These are phyloP conservation scores for Muscina levida DNA, from an alignment of 2,888 invertebrate genomes.

Conservation along the genomic window DNA sequence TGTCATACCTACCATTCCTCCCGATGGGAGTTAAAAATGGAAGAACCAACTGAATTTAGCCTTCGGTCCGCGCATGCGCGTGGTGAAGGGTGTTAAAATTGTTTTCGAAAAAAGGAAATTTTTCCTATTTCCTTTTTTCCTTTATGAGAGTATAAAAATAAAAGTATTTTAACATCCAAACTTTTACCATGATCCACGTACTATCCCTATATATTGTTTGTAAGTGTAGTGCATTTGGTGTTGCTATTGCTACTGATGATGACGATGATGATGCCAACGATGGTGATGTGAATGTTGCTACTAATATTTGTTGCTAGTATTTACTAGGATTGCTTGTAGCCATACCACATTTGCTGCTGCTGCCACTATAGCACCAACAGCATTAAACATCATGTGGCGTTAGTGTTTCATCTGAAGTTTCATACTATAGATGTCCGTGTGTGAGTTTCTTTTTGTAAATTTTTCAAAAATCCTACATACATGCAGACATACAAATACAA, in stretches of 20 bases:
- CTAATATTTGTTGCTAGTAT: conserved; percentile 5
- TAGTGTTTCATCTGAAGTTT: conserved; percentile 10
- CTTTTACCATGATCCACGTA: not conserved
- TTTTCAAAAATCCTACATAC: not conserved
- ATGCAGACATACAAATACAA: not conserved
- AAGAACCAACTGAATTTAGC: no score
- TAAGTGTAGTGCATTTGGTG: conserved; percentile 8
- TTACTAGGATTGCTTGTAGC: conserved; percentile 1
- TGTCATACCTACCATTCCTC: no score
- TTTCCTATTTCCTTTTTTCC: no score
- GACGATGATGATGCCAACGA: not conserved
- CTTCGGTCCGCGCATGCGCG: no score
- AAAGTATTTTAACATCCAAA: no score
- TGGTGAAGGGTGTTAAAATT: no score
- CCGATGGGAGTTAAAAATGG: no score
- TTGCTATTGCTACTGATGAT: not conserved
- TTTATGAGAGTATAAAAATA: no score
- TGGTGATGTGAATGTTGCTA: not conserved
- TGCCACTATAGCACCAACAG: not conserved
- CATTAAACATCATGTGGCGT: conserved; percentile 10
- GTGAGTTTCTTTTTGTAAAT: not conserved
- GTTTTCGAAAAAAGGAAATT: no score
- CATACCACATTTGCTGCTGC: conserved; percentile 7
- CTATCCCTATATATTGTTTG: not conserved
- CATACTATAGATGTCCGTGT: not conserved